phyloP scores from a whole-genome alignment of 1,140 invertebrate species.

The Leptonema lineaticorne region DNA sequence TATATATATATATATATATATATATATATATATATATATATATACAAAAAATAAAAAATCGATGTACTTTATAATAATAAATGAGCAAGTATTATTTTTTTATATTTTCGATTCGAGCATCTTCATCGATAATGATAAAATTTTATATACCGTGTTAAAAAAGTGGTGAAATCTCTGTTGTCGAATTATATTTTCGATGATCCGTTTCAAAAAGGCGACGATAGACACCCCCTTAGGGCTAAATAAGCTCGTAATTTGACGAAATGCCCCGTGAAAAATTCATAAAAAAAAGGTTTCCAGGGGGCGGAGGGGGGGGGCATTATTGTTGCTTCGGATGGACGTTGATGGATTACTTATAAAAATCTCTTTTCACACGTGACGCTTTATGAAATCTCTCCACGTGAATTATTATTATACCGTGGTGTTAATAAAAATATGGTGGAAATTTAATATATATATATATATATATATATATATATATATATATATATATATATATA shows the following conservation, averaged over 20 bases:
- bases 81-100: too few relatives aligned
- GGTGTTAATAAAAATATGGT: too few relatives aligned
- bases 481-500: too few relatives aligned
- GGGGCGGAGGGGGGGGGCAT: background rate
- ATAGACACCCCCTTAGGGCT: background rate
- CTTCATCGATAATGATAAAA: too few relatives aligned
- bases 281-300: too few relatives aligned
- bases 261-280: slow-evolving; percentile 11
- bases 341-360: background rate
- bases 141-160: background rate
- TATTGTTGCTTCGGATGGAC: background rate
- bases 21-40: background rate
- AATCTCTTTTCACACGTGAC: background rate
- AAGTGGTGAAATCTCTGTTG: background rate
- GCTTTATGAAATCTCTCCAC: background rate
- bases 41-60: too few relatives aligned
- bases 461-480: too few relatives aligned
- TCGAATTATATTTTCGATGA: background rate
- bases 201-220: background rate
- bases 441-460: too few relatives aligned
- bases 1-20: background rate
- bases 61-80: too few relatives aligned
- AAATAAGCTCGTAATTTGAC: background rate
- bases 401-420: too few relatives aligned
- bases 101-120: too few relatives aligned